Conservation (phyloP, 1,140 invertebrate genomes). For the Chionoecetes opilio region DNA sequence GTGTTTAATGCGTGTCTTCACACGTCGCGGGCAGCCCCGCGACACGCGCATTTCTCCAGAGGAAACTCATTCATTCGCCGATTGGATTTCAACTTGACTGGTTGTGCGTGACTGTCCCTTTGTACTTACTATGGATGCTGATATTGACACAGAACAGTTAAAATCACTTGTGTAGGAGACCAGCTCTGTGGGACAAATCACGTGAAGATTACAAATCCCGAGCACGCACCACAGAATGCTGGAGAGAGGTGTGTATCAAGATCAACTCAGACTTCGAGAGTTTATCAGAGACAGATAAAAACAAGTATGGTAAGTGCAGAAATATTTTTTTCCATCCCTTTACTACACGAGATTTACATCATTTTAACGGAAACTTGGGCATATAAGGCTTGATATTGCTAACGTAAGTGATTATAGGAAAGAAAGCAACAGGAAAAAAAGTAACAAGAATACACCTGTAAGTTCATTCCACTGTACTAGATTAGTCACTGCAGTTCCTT, state of each 20-base stretch:
- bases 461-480: background rate
- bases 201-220: background rate
- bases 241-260: no score
- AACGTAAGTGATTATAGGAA: background rate
- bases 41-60: no score
- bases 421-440: constrained; percentile 51
- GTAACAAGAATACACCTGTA: background rate
- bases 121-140: background rate
- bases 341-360: background rate
- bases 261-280: no score
- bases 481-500: background rate
- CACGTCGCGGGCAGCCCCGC: no score
- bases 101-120: background rate
- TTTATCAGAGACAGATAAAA: no score
- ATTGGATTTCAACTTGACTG: background rate
- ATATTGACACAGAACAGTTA: no score
- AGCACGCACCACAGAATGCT: background rate
- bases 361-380: constrained; percentile 5
- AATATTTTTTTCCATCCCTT: constrained; percentile 37
- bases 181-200: constrained; percentile 28
- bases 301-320: constrained; percentile 20
- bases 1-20: no score
- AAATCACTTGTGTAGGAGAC: background rate
- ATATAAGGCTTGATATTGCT: constrained; percentile 34
- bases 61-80: background rate